Base-by-base conservation (phyloP, 1,140 invertebrate genomes). In the Anastatus disparis region DNA sequence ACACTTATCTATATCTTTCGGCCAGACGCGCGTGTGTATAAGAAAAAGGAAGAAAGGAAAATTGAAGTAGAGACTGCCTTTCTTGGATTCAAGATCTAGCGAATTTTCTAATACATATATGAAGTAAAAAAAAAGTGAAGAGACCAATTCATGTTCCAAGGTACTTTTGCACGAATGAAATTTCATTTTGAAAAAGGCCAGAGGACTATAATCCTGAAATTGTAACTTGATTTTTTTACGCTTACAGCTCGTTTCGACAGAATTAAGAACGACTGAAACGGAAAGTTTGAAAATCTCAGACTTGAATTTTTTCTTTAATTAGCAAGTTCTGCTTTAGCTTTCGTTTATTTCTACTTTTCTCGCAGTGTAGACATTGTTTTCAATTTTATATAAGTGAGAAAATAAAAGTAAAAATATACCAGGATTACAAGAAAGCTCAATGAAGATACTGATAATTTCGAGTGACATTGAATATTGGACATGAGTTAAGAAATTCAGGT, bases 21-120 rank as follows among this genome's bases (percentile, higher is more conserved):
- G n/a, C n/a, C n/a, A n/a, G n/a, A n/a, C n/a, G n/a, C n/a, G n/a
- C n/a, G n/a, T n/a, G n/a, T n/a, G n/a, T n/a, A n/a, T n/a, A n/a
- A n/a, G n/a, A n/a, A 71, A 71, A 79, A 81, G 75, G 78, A 77
- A 78, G 78, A 77, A n/a, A n/a, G n/a, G 78, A 79, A 81, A 80
- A 81, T 81, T 79, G 79, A 76, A 77, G 77, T n/a, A n/a, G 74
- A 75, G 77, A 74, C 76, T 73, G 68, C 46, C 20, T 46, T 46
- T 44, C 22, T 46, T 66, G 73, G 67, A 74, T 74, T 71, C 76
- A 61, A 74, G 70, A 73, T 72, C 48, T 61, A 2, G 15, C 17
- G 31, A 29, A n/a, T n/a, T n/a, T n/a, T n/a, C n/a, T n/a, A n/a
- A 55, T 17, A 55, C 52, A 29, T 55, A 38, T 56, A 56, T 31